These are phyloP conservation scores for Vicugna pacos DNA, from an alignment of 2,113 vertebrate species.

Conservation along the genomic window DNA sequence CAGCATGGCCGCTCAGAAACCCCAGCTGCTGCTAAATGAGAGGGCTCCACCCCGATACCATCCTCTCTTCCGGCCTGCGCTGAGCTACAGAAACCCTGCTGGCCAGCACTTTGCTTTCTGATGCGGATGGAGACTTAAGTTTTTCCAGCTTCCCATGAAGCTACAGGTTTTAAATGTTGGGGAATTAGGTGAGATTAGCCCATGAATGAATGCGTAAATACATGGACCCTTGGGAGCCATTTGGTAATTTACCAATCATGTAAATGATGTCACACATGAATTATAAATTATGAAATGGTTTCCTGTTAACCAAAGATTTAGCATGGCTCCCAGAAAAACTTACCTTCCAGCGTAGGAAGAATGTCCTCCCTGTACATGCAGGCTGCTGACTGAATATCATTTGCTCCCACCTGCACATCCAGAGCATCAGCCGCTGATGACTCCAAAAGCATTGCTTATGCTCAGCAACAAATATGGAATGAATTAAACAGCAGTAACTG, in stretches of 20 bases:
- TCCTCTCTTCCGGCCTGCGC: neutral
- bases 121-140: neutral
- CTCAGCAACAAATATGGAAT: slow-evolving; percentile 56
- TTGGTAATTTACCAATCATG: slow-evolving; percentile 60
- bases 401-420: neutral
- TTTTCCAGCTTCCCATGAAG: neutral
- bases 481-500: slow-evolving; percentile 58
- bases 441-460: neutral
- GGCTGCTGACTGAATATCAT: slow-evolving; percentile 36
- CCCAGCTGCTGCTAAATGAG: neutral
- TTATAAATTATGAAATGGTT: slow-evolving; percentile 67
- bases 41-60: fast-evolving
- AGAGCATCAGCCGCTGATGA: neutral
- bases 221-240: slow-evolving; percentile 32
- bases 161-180: slow-evolving; percentile 32
- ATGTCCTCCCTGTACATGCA: slow-evolving; percentile 17
- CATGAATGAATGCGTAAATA: neutral
- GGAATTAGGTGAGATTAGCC: slow-evolving; percentile 16
- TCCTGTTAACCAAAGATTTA: slow-evolving; percentile 67
- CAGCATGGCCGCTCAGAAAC: neutral
- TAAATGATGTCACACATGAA: slow-evolving; percentile 56
- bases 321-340: slow-evolving; percentile 27
- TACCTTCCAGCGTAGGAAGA: slow-evolving; percentile 42
- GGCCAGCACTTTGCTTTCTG: neutral
- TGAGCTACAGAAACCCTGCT: neutral